Evolutionary conservation across 2,113 vertebrate genomes (phyloP).

Genomic region (Caranx melampygus): DNA sequence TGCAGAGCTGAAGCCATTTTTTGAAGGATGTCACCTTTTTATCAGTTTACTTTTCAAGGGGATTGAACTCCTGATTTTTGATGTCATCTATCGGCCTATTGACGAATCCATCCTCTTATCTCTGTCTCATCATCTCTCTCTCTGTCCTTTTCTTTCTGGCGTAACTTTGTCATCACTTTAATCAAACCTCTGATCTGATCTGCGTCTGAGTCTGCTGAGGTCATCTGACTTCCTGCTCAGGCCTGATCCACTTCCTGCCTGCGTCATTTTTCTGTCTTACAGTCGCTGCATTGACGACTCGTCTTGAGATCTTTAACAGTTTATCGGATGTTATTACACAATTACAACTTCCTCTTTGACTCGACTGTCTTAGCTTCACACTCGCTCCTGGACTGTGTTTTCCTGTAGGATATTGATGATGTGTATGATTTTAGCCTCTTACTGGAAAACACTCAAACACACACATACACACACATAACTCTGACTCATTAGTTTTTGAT

Average conservation of each 20-base stretch:
- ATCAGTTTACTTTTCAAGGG: background rate
- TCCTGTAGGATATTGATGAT: slow-evolving; percentile 26
- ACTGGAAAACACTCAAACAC: slow-evolving; percentile 14
- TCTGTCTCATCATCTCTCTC: background rate
- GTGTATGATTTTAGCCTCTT: background rate
- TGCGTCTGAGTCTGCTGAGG: slow-evolving; percentile 1
- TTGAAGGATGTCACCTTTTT: background rate
- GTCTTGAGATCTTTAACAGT: slow-evolving; percentile 2
- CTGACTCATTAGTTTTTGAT: slow-evolving; percentile 37
- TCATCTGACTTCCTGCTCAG: slow-evolving; percentile 41
- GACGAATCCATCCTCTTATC: background rate
- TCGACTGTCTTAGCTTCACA: slow-evolving; percentile 7
- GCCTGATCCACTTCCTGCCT: slow-evolving; percentile 27
- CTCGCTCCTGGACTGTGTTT: slow-evolving; percentile 14
- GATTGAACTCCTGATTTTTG: background rate
- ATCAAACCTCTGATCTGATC: background rate
- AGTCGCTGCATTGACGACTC: background rate
- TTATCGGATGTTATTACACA: background rate
- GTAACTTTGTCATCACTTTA: background rate
- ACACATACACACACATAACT: slow-evolving; percentile 13
- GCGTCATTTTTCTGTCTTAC: background rate
- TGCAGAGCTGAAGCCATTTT: background rate
- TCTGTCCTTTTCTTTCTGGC: background rate
- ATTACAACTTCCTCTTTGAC: background rate
- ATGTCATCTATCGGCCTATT: background rate